phyloP scores from a whole-genome alignment of 2,113 vertebrate species.

The Ptyas mucosa region DNA sequence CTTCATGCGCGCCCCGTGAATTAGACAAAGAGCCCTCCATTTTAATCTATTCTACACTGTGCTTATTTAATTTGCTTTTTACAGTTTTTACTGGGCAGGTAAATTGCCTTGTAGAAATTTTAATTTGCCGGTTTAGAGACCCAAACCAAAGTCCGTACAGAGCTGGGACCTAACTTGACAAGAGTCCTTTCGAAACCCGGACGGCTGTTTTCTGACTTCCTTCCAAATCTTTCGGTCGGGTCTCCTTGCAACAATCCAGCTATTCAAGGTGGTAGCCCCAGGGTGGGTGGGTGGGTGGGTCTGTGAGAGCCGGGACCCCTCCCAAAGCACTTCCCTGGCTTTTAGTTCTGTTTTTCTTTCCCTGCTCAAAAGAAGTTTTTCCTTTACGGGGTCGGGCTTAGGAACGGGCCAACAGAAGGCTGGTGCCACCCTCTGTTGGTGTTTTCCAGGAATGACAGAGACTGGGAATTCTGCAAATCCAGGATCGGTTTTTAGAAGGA shows the following conservation, averaged over 20 bases:
- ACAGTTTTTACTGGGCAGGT: not conserved
- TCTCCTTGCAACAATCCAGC: not conserved
- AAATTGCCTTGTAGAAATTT: not conserved
- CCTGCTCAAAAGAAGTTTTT: not conserved
- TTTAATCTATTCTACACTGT: not conserved
- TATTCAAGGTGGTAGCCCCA: not conserved
- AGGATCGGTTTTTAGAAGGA: not conserved
- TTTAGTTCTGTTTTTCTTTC: not conserved
- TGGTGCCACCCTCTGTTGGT: conserved; percentile 61
- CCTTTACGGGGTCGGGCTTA: not conserved
- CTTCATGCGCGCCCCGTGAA: too few relatives aligned
- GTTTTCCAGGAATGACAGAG: fast-evolving
- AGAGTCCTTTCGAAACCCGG: not conserved
- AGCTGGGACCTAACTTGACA: not conserved
- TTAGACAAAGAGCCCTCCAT: fast-evolving
- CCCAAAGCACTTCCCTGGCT: not conserved
- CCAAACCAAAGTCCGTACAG: not conserved
- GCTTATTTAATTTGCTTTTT: not conserved
- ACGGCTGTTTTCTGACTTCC: not conserved
- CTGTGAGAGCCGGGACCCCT: not conserved
- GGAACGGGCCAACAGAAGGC: not conserved
- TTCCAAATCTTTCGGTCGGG: fast-evolving
- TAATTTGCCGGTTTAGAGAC: not conserved
- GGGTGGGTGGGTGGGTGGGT: not conserved
- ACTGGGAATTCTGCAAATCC: fast-evolving